These are phyloP conservation scores for Urophycis tenuis DNA, from an alignment of 2,797 vertebrate species.

Conservation along the genomic window DNA sequence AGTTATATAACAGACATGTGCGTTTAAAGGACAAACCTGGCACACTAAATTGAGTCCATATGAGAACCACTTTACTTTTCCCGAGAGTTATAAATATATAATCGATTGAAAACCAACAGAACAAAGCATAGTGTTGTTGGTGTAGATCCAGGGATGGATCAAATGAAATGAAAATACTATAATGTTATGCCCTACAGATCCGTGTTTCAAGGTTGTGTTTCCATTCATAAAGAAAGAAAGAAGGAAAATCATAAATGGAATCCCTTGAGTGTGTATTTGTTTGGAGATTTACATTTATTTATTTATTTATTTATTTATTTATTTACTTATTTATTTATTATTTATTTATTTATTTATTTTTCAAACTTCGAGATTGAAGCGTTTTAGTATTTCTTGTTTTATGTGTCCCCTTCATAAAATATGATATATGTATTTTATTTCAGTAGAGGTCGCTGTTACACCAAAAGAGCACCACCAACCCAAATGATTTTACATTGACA, in stretches of 20 bases:
- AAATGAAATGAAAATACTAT: neutral
- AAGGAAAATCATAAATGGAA: neutral
- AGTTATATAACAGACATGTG: conserved; percentile 30
- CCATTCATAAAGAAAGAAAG: neutral
- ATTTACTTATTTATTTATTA: no score
- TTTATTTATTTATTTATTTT: no score
- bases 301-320: no score
- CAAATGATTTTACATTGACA: no score
- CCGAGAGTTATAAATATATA: neutral
- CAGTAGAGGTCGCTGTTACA: no score
- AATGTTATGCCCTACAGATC: neutral
- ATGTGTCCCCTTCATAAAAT: no score
- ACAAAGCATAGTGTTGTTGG: neutral
- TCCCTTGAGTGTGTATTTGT: neutral
- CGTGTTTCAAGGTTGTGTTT: neutral
- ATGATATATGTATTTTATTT: no score
- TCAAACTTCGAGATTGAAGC: no score
- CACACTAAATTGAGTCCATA: conserved; percentile 19
- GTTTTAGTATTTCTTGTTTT: no score
- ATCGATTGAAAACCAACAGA: neutral
- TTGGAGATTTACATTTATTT: no score
- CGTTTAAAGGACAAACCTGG: conserved; percentile 18
- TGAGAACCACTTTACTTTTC: neutral
- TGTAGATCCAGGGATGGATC: neutral
- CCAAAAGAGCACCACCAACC: no score